These are phyloP conservation scores for Epistrophe grossulariae DNA, from an alignment of 2,888 invertebrate species.

Conservation along the genomic window DNA sequence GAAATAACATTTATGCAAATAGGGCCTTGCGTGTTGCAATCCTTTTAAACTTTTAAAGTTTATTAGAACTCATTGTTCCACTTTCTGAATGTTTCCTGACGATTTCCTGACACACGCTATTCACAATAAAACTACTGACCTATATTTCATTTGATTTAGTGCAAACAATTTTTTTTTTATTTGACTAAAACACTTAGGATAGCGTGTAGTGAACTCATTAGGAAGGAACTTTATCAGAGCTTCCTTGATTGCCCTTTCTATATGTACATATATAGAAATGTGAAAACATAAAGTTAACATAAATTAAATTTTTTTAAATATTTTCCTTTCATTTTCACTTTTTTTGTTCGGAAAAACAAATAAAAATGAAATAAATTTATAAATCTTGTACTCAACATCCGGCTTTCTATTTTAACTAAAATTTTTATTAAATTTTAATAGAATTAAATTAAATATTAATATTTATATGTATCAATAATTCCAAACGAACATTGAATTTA, in stretches of 20 bases:
- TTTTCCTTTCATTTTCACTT: not conserved
- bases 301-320: not conserved
- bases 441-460: not conserved
- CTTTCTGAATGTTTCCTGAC: not conserved
- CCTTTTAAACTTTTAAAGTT: not conserved
- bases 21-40: slow-evolving; percentile 3
- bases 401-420: slow-evolving; percentile 16
- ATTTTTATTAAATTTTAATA: not conserved
- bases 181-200: not conserved
- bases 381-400: slow-evolving; percentile 16
- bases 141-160: slow-evolving; percentile 19
- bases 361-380: not conserved
- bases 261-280: not conserved
- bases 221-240: not conserved
- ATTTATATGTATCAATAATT: slow-evolving; percentile 34
- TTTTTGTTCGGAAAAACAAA: not conserved
- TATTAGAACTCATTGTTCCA: slow-evolving; percentile 34
- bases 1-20: not conserved
- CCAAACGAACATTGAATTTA: slow-evolving; percentile 43
- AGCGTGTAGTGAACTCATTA: slow-evolving; percentile 28
- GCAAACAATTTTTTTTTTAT: slow-evolving; percentile 2
- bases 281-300: not conserved
- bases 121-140: slow-evolving; percentile 12
- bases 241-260: not conserved
- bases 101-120: slow-evolving; percentile 32